A percentile compares a stretch with the other conserved stretches of the same genome.
Conservation (phyloP, 2,113 vertebrate species). For the Zosterops pallidus region DNA sequence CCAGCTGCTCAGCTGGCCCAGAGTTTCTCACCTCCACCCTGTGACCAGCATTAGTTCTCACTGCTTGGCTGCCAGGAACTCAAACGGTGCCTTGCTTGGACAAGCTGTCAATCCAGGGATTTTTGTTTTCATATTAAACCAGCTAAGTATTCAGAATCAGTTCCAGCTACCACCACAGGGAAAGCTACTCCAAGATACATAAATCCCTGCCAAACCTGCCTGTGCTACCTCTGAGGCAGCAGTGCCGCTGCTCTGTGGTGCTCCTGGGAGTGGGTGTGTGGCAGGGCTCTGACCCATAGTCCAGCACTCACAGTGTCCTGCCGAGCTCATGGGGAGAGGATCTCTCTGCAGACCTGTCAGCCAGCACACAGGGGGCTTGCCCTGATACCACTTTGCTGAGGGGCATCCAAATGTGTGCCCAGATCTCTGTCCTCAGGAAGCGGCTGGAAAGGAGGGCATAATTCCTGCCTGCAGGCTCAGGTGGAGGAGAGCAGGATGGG, state of each 20-base stretch:
- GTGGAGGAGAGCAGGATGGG: background rate
- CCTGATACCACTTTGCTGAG: accelerated
- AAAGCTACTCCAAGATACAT: conserved; percentile 20
- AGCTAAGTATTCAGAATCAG: conserved; percentile 12
- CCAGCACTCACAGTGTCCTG: accelerated
- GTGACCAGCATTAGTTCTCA: background rate
- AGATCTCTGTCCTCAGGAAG: background rate
- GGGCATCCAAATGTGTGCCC: accelerated
- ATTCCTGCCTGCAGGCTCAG: background rate
- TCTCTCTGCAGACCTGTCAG: background rate
- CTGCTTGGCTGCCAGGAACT: background rate
- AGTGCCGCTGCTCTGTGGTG: background rate
- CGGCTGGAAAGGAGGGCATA: accelerated
- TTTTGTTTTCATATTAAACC: conserved; percentile 50
- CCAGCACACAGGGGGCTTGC: accelerated
- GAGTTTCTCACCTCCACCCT: background rate
- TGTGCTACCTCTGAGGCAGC: background rate
- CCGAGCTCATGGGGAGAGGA: accelerated
- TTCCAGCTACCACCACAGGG: background rate
- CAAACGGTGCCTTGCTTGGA: background rate
- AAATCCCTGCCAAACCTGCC: conserved; percentile 13
- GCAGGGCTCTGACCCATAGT: background rate
- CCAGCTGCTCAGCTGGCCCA: background rate
- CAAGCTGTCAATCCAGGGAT: background rate
- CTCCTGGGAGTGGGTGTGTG: background rate